Evolutionary conservation across 2,113 vertebrate species (phyloP).

Genomic region (Passerina amoena): DNA sequence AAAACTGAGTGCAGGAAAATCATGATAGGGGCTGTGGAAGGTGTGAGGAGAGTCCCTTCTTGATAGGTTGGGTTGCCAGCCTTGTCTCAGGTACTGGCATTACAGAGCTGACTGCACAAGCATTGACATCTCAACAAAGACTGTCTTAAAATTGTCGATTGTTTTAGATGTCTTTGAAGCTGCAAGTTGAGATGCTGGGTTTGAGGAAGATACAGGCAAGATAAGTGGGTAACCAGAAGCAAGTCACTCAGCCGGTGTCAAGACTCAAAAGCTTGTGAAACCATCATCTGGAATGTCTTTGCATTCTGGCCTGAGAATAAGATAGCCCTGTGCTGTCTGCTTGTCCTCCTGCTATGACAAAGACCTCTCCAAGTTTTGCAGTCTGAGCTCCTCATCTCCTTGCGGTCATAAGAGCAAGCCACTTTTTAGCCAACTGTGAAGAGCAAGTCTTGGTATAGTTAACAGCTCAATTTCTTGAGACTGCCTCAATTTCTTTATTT

Average conservation of each 20-base stretch:
- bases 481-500: not conserved
- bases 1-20: not conserved
- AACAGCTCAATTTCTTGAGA: not conserved
- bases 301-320: not conserved
- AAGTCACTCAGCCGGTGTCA: not conserved
- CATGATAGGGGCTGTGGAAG: rapidly evolving
- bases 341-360: not conserved
- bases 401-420: not conserved
- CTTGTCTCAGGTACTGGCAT: not conserved
- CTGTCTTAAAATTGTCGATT: not conserved
- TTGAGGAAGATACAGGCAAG: not conserved
- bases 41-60: not conserved
- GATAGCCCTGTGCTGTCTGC: not conserved
- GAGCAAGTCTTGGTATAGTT: not conserved
- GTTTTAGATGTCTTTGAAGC: not conserved
- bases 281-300: not conserved
- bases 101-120: not conserved
- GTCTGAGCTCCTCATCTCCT: not conserved
- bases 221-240: not conserved
- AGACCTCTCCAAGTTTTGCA: not conserved
- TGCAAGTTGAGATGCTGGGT: not conserved
- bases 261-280: not conserved
- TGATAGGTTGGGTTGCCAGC: not conserved
- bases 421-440: not conserved
- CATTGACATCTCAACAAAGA: not conserved